Evolutionary conservation across 1,140 invertebrate genomes (phyloP).

Genomic region (Philopotamus ludificatus): DNA sequence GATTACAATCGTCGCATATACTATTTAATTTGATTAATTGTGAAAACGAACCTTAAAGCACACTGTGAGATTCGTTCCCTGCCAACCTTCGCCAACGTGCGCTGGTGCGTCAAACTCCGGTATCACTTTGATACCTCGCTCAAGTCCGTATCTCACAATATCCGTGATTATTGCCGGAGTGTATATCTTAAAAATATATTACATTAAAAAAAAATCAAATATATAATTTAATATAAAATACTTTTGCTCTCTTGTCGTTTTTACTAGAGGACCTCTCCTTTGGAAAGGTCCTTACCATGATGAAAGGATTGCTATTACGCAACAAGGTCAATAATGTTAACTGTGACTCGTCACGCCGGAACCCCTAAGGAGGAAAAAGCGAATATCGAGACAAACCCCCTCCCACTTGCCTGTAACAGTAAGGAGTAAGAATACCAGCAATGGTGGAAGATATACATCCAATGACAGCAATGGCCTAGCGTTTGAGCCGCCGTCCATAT

Average conservation of each 20-base stretch:
- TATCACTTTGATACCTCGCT: constrained; percentile 73
- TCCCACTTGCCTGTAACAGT: too few relatives aligned
- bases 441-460: too few relatives aligned
- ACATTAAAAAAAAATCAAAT: neutral
- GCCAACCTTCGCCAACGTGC: constrained; percentile 87
- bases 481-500: too few relatives aligned
- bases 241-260: constrained; percentile 59
- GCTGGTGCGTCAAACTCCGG: constrained; percentile 87
- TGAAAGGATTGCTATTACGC: too few relatives aligned
- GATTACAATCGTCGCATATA: constrained; percentile 43
- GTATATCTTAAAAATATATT: constrained; percentile 53
- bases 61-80: constrained; percentile 64
- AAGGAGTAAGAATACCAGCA: too few relatives aligned
- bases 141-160: constrained; percentile 69
- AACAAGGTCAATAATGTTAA: too few relatives aligned
- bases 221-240: constrained; percentile 49
- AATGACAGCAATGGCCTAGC: too few relatives aligned
- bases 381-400: too few relatives aligned
- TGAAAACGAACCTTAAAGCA: constrained; percentile 59
- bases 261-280: constrained; percentile 59
- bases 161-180: constrained; percentile 54
- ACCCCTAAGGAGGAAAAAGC: too few relatives aligned
- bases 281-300: too few relatives aligned
- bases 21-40: neutral
- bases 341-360: too few relatives aligned